These are phyloP conservation scores for Heteronetta atricapilla DNA, from an alignment of 2,113 vertebrate genomes.

Conservation along the genomic window DNA sequence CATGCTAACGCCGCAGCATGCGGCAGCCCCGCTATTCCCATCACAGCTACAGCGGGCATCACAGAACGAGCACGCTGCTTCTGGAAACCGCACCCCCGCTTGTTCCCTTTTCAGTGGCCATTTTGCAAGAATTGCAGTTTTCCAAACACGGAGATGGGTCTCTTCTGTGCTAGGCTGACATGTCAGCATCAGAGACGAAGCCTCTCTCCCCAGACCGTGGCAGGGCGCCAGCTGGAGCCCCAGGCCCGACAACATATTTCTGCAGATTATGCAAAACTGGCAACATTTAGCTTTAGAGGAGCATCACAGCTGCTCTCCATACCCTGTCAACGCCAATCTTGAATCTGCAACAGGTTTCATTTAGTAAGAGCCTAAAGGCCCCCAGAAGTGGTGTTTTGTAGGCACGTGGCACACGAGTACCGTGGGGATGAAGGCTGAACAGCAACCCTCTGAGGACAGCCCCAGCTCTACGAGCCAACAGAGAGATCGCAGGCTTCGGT, in stretches of 20 bases:
- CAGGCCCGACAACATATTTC: conserved; percentile 51
- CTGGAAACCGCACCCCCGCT: neutral
- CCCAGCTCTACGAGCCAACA: neutral
- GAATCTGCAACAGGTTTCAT: conserved; percentile 34
- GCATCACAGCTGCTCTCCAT: conserved; percentile 52
- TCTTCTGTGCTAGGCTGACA: neutral
- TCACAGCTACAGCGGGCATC: fast-evolving
- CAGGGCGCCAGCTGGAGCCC: conserved; percentile 41
- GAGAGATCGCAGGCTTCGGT: neutral
- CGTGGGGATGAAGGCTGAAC: neutral
- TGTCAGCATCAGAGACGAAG: neutral
- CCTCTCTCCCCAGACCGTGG: conserved; percentile 10
- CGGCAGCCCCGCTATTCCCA: neutral
- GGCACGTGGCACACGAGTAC: fast-evolving
- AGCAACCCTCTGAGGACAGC: neutral
- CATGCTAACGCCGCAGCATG: neutral
- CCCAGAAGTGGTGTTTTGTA: neutral
- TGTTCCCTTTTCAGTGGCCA: neutral
- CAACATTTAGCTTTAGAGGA: conserved; percentile 52
- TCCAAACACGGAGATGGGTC: too few relatives aligned
- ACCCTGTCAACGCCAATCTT: neutral
- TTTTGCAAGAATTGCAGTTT: fast-evolving
- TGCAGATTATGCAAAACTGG: conserved; percentile 52
- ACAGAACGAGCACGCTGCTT: fast-evolving
- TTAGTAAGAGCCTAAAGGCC: neutral